These are phyloP conservation scores for Microchrysa polita DNA, from an alignment of 2,888 invertebrate genomes.

Conservation along the genomic window DNA sequence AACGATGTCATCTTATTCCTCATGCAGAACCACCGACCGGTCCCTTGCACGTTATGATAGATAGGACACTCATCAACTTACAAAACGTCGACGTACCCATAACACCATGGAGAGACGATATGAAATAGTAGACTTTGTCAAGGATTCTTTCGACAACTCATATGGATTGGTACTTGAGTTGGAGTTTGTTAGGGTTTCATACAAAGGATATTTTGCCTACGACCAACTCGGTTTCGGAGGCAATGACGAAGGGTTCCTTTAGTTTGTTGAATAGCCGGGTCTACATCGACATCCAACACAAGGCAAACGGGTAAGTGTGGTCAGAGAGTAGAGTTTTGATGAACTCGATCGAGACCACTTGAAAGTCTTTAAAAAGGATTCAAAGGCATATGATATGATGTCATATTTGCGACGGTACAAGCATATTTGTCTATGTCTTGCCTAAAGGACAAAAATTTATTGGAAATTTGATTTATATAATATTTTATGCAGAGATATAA, in stretches of 20 bases:
- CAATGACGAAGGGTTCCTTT: neutral
- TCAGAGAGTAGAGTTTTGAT: conserved; percentile 35
- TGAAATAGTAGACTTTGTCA: conserved; percentile 35
- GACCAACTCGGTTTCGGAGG: neutral
- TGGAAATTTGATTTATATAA: conserved; percentile 17
- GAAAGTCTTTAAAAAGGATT: conserved; percentile 7
- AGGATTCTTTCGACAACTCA: conserved; percentile 34
- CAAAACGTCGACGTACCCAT: neutral
- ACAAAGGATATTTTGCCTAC: conserved; percentile 32
- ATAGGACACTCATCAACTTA: conserved; percentile 19
- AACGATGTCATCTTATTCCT: neutral
- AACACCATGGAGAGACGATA: neutral
- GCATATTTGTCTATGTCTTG: conserved; percentile 4
- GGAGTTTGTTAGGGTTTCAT: conserved; percentile 39
- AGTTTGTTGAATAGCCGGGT: neutral
- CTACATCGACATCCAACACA: neutral
- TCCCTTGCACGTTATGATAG: conserved; percentile 18
- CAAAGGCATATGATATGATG: conserved; percentile 11
- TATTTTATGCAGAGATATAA: neutral
- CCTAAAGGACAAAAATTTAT: conserved; percentile 7
- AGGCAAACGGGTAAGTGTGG: conserved; percentile 21
- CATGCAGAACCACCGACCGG: conserved; percentile 6
- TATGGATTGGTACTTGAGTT: conserved; percentile 42
- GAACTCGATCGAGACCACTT: conserved; percentile 38
- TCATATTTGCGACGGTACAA: conserved; percentile 12